Evolutionary conservation across 2,797 vertebrate genomes (phyloP).

Genomic region (Psittacula derbiana): DNA sequence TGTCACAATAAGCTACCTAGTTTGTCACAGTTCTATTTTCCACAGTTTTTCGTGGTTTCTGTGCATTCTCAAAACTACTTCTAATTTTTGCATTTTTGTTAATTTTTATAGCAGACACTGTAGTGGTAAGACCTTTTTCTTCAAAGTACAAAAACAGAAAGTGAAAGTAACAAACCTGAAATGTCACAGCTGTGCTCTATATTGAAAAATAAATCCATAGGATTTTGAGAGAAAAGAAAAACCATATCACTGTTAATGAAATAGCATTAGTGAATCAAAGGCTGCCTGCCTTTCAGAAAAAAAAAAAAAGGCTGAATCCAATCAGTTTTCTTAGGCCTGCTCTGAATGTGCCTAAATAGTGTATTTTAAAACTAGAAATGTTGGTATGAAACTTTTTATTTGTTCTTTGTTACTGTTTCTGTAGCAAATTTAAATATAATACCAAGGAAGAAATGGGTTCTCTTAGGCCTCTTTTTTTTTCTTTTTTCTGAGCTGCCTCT

Average conservation of each 20-base stretch:
- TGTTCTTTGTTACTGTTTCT: background rate
- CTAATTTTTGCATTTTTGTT: background rate
- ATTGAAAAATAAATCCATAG: background rate
- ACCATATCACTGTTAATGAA: background rate
- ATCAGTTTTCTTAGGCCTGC: background rate
- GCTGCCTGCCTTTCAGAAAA: background rate
- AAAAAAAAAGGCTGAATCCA: background rate
- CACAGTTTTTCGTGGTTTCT: background rate
- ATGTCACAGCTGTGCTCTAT: background rate
- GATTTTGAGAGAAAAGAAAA: background rate
- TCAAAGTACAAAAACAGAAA: background rate
- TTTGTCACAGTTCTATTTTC: background rate
- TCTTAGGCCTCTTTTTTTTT: background rate
- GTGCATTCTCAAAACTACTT: background rate
- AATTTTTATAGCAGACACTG: background rate
- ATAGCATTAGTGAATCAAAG: background rate
- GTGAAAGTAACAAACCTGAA: background rate
- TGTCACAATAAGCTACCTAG: background rate
- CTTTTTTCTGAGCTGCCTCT: background rate
- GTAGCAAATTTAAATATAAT: background rate
- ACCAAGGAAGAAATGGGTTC: background rate
- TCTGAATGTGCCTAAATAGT: background rate
- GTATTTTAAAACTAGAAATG: background rate
- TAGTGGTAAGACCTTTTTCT: background rate
- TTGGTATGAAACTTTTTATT: background rate